A percentile compares a stretch with the other conserved stretches of the same genome.
Conservation (phyloP, 2,797 vertebrate genomes). For the Tenualosa ilisha region DNA sequence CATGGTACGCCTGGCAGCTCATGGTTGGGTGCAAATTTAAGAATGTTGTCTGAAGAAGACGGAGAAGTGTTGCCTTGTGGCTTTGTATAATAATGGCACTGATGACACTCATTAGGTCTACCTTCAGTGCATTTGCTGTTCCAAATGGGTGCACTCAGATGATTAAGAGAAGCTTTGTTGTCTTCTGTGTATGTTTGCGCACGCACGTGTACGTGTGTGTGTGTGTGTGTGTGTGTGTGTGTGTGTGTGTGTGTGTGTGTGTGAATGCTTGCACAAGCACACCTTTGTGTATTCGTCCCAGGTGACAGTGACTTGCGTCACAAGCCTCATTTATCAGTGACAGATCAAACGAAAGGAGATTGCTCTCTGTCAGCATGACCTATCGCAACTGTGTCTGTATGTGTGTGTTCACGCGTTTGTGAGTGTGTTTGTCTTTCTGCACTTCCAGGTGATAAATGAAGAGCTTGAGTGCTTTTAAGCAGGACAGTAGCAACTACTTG, state of each 20-base stretch:
- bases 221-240: not conserved
- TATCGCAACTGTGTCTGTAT: not conserved
- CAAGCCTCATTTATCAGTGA: constrained; percentile 6
- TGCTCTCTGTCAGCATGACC: not conserved
- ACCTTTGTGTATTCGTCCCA: not conserved
- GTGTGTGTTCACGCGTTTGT: not conserved
- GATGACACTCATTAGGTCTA: not conserved
- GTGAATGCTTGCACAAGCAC: not conserved
- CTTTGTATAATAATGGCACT: not conserved
- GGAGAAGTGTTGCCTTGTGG: not conserved
- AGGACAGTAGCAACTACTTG: constrained; percentile 9
- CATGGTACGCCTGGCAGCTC: constrained; percentile 72
- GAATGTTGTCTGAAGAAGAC: too few relatives aligned
- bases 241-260: not conserved
- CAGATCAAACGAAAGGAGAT: not conserved
- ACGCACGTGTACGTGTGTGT: not conserved
- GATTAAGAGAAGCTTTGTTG: not conserved
- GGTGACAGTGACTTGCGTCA: constrained; percentile 3
- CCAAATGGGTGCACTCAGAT: not conserved
- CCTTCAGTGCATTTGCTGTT: not conserved
- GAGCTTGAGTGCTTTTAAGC: not conserved
- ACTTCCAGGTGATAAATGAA: constrained; percentile 1
- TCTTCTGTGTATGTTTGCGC: not conserved
- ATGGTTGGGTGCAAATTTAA: not conserved
- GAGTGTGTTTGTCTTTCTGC: not conserved